Evolutionary conservation across 2,888 invertebrate genomes (phyloP), one percentile per base, ranked within the genome.

Genomic region (Stenodema calcarata): DNA sequence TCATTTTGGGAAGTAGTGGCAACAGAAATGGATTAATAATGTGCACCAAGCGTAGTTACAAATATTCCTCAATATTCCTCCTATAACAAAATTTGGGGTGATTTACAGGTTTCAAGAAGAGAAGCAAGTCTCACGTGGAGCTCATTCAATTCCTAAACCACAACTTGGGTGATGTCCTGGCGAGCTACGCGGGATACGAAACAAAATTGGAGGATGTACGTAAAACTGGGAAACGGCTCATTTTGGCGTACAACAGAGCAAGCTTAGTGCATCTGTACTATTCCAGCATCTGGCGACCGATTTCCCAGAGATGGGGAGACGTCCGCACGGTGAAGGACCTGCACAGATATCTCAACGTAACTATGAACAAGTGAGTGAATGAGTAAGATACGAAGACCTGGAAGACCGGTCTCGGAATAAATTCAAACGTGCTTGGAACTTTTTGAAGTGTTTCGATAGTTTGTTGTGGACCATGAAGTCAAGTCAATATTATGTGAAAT

Each of bases 301-400:
- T 94, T 0, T 92, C 92, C 62, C 94, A 95, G 88, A 92, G 93
- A 88, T 95, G 95, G 95, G 95, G 94, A 0, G 93, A 95, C 90
- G 94, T 93, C 11, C 93, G 93, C 88, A 92, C 91, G 90, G 89
- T 87, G 23, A 16, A 87, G 14, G 70, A 88, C 2, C 79, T 89
- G 0, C 79, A 70, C n/a, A 18, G 54, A 6, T 89, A 88, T 23
- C 62, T 80, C 35, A 73, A 35, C 35, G 3, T 16, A 6, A 30
- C 41, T 1, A 30, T 35, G 1, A n/a, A 14, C 16, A 73, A 18
- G 73, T 73, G 12, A 62, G 62, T 62, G n/a, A n/a, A n/a, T n/a
- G n/a, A n/a, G n/a, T n/a, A n/a, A n/a, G n/a, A n/a, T n/a, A n/a
- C n/a, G n/a, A n/a, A n/a, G n/a, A n/a, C n/a, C n/a, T n/a, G n/a